These are phyloP conservation scores for Catalaphyllia jardinei DNA, from an alignment of 64 coral and sea anemone genomes.

Conservation along the genomic window DNA sequence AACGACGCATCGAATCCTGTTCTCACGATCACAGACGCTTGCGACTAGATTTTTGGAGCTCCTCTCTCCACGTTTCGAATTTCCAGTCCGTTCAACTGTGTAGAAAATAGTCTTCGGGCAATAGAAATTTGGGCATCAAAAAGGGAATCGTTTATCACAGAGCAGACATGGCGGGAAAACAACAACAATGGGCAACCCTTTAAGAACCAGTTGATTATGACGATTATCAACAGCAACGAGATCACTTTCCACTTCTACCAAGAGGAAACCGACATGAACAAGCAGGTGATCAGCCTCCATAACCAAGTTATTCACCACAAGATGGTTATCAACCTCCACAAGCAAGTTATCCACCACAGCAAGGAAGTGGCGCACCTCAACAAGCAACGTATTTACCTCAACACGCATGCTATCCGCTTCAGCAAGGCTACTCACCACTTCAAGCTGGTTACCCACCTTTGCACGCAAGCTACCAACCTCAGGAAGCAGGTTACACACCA, in stretches of 20 bases:
- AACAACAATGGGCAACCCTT: background rate
- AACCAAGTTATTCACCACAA: background rate
- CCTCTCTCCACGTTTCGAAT: too few relatives aligned
- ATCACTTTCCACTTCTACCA: background rate
- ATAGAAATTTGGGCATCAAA: too few relatives aligned
- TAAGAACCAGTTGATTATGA: background rate
- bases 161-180: background rate
- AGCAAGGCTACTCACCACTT: background rate
- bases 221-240: background rate
- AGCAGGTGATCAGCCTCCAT: background rate
- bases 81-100: too few relatives aligned
- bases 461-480: background rate
- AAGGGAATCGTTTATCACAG: background rate
- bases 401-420: background rate
- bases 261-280: background rate
- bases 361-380: background rate
- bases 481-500: background rate
- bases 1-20: too few relatives aligned
- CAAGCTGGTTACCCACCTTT: background rate
- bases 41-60: too few relatives aligned
- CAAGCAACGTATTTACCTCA: too few relatives aligned
- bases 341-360: background rate
- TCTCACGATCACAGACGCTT: too few relatives aligned
- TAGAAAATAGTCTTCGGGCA: too few relatives aligned
- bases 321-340: background rate